Evolutionary conservation across 2,888 invertebrate genomes (phyloP).

Genomic region (Xestoiulus laeticollis): DNA sequence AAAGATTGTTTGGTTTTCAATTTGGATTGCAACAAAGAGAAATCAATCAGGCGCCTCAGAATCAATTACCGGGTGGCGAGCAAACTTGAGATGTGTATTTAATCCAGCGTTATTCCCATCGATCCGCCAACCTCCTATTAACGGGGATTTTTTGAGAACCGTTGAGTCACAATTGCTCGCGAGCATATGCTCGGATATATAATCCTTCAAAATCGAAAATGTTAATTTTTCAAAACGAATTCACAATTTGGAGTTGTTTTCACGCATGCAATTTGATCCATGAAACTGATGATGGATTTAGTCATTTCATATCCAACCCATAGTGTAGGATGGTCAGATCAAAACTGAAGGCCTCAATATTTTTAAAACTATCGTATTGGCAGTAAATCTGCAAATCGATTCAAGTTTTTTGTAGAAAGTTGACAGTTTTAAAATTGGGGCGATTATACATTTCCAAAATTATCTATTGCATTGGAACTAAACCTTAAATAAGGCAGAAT

Average conservation of each 20-base stretch:
- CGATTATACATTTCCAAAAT: too few relatives aligned
- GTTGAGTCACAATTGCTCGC: not conserved
- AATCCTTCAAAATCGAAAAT: not conserved
- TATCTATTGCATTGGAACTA: not conserved
- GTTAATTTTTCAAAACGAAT: not conserved
- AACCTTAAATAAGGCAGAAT: too few relatives aligned
- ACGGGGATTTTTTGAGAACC: not conserved
- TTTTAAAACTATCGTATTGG: not conserved
- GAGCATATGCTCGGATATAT: not conserved
- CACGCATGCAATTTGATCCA: not conserved
- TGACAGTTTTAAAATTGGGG: too few relatives aligned
- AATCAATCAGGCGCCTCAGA: constrained; percentile 51
- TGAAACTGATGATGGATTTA: not conserved
- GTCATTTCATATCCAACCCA: not conserved
- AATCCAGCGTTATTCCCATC: constrained; percentile 50
- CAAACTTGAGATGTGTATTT: constrained; percentile 47
- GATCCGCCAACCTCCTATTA: constrained; percentile 32
- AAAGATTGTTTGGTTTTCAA: constrained; percentile 53
- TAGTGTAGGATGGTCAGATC: too few relatives aligned
- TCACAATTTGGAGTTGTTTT: not conserved
- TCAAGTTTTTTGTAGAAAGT: too few relatives aligned
- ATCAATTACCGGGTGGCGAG: constrained; percentile 51
- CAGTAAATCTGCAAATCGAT: too few relatives aligned
- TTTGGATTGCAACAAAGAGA: constrained; percentile 49
- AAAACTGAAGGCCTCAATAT: too few relatives aligned